phyloP scores from a whole-genome alignment of 2,797 vertebrate genomes.

The Megaceryle alcyon region DNA sequence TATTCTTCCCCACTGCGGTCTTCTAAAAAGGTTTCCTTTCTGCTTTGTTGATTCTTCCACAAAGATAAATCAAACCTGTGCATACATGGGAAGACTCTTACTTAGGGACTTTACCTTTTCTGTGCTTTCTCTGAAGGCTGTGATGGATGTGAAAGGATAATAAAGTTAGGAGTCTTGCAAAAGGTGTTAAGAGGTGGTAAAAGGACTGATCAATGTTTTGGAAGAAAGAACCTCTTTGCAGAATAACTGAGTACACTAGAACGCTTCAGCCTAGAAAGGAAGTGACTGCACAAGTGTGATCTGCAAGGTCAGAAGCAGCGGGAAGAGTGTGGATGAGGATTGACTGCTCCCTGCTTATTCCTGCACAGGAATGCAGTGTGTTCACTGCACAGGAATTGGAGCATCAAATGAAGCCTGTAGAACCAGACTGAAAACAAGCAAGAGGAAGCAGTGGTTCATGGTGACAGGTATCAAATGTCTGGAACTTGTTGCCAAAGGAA shows the following conservation, averaged over 20 bases:
- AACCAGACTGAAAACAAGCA: conserved; percentile 6
- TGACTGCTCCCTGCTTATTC: neutral
- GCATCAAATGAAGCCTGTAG: neutral
- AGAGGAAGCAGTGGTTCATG: neutral
- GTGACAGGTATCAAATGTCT: neutral
- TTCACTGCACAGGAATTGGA: neutral
- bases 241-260: neutral
- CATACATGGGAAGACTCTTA: neutral
- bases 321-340: neutral
- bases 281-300: neutral
- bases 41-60: neutral
- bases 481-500: neutral
- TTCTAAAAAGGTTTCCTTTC: neutral
- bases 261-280: neutral
- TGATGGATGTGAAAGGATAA: neutral
- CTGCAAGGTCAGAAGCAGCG: neutral
- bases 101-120: neutral
- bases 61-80: neutral
- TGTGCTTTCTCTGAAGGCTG: neutral
- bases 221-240: neutral
- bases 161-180: neutral
- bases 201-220: neutral
- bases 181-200: neutral
- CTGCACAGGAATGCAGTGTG: neutral
- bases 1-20: neutral